phyloP scores from a whole-genome alignment of 2,797 vertebrate species.

The Rhinogobio ventralis region DNA sequence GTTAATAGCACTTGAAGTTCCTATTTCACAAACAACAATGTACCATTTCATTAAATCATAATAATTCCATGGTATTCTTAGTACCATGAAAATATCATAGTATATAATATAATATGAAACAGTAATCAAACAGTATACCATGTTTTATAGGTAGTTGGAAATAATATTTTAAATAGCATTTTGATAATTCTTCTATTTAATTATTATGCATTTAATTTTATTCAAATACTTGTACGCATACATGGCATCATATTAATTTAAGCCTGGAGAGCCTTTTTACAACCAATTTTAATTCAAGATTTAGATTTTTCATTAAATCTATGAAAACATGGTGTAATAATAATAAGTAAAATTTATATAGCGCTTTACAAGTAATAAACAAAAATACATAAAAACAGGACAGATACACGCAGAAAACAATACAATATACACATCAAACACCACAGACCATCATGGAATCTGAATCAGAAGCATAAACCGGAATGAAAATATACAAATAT shows the following conservation, averaged over 20 bases:
- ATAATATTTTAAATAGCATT: neutral
- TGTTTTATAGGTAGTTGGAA: neutral
- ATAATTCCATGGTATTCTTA: neutral
- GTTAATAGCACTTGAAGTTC: conserved; percentile 11
- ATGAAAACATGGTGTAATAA: neutral
- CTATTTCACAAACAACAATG: neutral
- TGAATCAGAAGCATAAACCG: too few species aligned
- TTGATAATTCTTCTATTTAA: neutral
- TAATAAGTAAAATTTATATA: too few species aligned
- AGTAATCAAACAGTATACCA: neutral
- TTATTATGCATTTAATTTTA: neutral
- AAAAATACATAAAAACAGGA: too few species aligned
- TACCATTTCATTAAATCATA: neutral
- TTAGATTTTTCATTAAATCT: neutral
- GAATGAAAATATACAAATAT: too few species aligned
- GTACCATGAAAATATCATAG: neutral
- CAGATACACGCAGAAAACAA: too few species aligned
- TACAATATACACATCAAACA: too few species aligned
- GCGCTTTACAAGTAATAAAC: too few species aligned
- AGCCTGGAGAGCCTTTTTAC: neutral
- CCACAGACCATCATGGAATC: too few species aligned
- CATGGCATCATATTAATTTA: neutral
- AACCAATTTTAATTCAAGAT: neutral
- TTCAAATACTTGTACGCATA: too few species aligned
- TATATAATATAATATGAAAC: neutral